Conservation (phyloP, 2,888 invertebrate genomes). For the Colletes collaris region DNA sequence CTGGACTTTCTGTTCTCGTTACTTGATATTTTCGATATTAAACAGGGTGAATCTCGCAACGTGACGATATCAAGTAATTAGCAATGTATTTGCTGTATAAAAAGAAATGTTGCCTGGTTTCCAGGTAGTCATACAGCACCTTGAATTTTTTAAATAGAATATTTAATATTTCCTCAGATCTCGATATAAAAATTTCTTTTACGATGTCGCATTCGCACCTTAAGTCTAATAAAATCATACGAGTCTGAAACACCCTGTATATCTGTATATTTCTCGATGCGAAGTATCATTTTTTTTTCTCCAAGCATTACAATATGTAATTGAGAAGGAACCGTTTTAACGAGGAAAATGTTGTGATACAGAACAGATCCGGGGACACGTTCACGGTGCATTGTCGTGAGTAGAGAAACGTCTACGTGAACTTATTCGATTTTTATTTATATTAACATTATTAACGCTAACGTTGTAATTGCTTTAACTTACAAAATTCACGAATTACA, state of each 20-base stretch:
- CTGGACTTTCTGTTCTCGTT: no score
- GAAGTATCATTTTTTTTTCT: background rate
- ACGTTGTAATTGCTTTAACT: slow-evolving; percentile 61
- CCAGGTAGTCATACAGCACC: no score
- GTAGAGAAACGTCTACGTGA: slow-evolving; percentile 48
- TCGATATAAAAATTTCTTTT: no score
- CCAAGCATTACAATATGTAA: slow-evolving; percentile 7
- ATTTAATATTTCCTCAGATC: no score
- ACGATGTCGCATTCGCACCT: no score
- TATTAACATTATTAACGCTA: slow-evolving; percentile 67
- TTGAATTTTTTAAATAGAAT: no score
- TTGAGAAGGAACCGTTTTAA: slow-evolving; percentile 6
- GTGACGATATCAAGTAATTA: no score
- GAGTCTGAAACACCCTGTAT: background rate
- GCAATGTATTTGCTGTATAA: no score
- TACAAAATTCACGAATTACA: slow-evolving; percentile 67
- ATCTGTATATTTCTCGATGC: background rate
- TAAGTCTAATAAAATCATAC: no score
- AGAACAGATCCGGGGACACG: background rate
- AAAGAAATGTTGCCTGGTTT: no score
- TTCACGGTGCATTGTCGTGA: slow-evolving; percentile 1
- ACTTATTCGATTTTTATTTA: slow-evolving; percentile 64
- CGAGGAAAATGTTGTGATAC: background rate
- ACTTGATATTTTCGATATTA: no score
- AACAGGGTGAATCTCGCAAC: no score